A percentile compares a stretch with the other conserved stretches of the same genome.
phyloP scores from a whole-genome alignment of 2,113 vertebrate species.

The Spea multiplicata region DNA sequence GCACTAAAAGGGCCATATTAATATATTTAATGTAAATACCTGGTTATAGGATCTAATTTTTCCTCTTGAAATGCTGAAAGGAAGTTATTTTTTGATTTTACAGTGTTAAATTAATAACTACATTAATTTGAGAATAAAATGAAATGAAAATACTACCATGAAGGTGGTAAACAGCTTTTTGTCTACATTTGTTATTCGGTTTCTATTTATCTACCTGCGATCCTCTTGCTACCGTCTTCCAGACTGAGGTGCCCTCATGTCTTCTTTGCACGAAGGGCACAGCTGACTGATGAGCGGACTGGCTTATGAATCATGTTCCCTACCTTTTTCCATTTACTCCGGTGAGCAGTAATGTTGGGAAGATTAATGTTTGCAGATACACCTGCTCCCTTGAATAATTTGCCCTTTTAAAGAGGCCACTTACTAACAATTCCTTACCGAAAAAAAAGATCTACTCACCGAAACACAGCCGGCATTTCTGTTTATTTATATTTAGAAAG shows the following conservation, averaged over 20 bases:
- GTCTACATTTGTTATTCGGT: constrained; percentile 5
- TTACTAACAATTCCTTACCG: constrained; percentile 42
- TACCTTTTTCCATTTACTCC: constrained; percentile 43
- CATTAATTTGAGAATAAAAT: too few relatives aligned
- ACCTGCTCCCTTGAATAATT: constrained; percentile 47
- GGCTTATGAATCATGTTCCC: constrained; percentile 38
- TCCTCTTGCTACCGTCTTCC: constrained; percentile 19
- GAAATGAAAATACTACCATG: too few relatives aligned
- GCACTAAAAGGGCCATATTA: too few relatives aligned
- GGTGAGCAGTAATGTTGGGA: constrained; percentile 37
- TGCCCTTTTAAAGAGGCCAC: constrained; percentile 44
- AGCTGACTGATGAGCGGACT: constrained; percentile 37
- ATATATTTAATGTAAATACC: too few relatives aligned
- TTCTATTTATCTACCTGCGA: constrained; percentile 33
- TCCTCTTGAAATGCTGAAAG: too few relatives aligned
- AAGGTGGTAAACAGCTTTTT: background rate
- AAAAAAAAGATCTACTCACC: constrained; percentile 8
- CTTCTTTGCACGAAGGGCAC: constrained; percentile 40
- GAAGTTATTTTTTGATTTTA: too few relatives aligned
- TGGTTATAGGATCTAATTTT: too few relatives aligned
- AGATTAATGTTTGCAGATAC: constrained; percentile 47
- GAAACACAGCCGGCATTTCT: background rate
- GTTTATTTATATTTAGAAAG: too few relatives aligned
- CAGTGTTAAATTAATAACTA: too few relatives aligned
- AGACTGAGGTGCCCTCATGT: constrained; percentile 37